Percentiles rank a stretch among this genome's conserved stretches.
phyloP scores from a whole-genome alignment of 2,888 invertebrate genomes.

The Acanthosoma haemorrhoidale region DNA sequence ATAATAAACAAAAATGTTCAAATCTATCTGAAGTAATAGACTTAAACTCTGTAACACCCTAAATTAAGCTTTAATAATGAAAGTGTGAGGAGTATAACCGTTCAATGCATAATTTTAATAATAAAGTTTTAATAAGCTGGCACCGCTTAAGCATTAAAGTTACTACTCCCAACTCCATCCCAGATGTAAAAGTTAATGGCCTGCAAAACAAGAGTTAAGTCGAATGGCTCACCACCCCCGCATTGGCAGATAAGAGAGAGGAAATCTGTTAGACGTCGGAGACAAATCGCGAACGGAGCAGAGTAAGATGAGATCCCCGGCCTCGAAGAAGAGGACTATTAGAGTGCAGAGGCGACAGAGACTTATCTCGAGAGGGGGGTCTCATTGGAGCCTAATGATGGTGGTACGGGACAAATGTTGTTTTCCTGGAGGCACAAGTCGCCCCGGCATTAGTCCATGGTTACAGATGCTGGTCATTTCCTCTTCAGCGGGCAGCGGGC shows the following conservation, averaged over 20 bases:
- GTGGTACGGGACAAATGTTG: conserved; percentile 18
- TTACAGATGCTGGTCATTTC: conserved; percentile 24
- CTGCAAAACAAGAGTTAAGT: not conserved
- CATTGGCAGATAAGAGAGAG: conserved; percentile 9
- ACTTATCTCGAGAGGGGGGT: not conserved
- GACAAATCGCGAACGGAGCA: not conserved
- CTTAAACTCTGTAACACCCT: too few species aligned
- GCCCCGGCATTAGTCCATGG: not conserved
- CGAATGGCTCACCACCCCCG: not conserved
- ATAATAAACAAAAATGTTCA: too few species aligned
- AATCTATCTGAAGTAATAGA: too few species aligned
- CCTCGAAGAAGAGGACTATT: conserved; percentile 9
- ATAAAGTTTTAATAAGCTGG: too few species aligned
- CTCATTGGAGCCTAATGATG: conserved; percentile 18
- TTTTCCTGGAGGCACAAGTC: conserved; percentile 13
- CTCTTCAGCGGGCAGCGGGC: conserved; percentile 11
- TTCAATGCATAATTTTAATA: too few species aligned
- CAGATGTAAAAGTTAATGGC: not conserved
- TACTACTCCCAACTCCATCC: not conserved
- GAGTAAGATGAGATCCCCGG: not conserved
- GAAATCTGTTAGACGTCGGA: conserved; percentile 4
- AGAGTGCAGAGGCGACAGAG: conserved; percentile 18
- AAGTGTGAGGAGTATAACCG: too few species aligned
- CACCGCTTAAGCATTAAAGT: too few species aligned
- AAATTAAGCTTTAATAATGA: too few species aligned